A percentile compares a stretch with the other conserved stretches of the same genome.
These are phyloP conservation scores for Picathartes gymnocephalus DNA, from an alignment of 2,113 vertebrate species.

Conservation along the genomic window DNA sequence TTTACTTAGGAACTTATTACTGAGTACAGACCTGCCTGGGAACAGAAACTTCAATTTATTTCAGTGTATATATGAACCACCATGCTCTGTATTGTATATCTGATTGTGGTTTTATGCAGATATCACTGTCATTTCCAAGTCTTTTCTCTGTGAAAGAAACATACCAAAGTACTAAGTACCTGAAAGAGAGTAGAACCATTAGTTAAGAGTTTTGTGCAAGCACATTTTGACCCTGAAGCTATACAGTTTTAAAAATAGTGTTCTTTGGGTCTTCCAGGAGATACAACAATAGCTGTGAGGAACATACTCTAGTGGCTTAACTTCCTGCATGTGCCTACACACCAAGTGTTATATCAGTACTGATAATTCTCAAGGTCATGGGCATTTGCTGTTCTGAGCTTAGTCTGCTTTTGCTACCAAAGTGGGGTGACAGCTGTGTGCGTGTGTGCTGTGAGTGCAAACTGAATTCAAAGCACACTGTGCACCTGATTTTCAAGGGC, in stretches of 20 bases:
- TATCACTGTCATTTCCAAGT: background rate
- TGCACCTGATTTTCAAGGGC: constrained; percentile 38
- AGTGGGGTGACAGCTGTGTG: constrained; percentile 18
- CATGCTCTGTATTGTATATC: background rate
- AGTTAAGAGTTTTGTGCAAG: background rate
- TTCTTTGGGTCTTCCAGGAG: background rate
- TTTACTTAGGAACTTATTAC: background rate
- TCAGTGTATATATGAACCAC: background rate
- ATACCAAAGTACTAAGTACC: background rate
- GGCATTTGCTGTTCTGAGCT: background rate
- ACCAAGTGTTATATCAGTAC: background rate
- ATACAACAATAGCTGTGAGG: background rate
- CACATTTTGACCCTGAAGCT: background rate
- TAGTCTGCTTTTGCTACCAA: background rate
- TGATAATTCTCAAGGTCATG: constrained; percentile 48
- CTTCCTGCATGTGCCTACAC: background rate
- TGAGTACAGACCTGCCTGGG: background rate
- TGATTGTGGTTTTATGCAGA: background rate
- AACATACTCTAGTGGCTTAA: background rate
- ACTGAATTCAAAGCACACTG: constrained; percentile 25
- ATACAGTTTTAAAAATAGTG: background rate
- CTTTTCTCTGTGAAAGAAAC: background rate
- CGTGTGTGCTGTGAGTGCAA: background rate
- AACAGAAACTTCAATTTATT: background rate
- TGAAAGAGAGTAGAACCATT: background rate